phyloP scores from a whole-genome alignment of 2,797 vertebrate genomes.

The Megalops cyprinoides region DNA sequence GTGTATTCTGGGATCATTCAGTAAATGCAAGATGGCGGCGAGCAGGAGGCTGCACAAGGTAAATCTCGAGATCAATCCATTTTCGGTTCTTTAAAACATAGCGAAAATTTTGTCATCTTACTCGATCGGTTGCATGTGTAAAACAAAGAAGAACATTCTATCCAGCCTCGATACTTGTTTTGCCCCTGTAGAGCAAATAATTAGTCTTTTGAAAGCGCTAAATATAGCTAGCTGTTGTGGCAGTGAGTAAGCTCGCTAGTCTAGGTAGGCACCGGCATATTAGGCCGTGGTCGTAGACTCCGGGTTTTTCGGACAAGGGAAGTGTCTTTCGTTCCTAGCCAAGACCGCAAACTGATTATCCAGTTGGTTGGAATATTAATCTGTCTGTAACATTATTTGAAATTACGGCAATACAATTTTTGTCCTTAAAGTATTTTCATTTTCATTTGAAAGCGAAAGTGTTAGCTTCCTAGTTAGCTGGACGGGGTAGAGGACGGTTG shows the following conservation, averaged over 20 bases:
- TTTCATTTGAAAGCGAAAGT: not conserved
- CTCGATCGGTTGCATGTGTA: not conserved
- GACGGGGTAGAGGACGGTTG: not conserved
- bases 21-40: conserved; percentile 81
- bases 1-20: conserved; percentile 76
- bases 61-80: conserved; percentile 60
- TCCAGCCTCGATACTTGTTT: not conserved
- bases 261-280: conserved; percentile 56
- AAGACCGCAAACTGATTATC: not conserved
- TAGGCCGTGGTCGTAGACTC: conserved; percentile 55
- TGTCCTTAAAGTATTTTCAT: too few relatives aligned
- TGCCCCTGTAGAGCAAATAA: not conserved
- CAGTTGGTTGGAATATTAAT: not conserved
- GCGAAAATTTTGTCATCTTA: not conserved
- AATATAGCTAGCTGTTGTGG: conserved; percentile 43
- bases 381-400: too few relatives aligned
- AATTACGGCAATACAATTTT: too few relatives aligned
- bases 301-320: conserved; percentile 22
- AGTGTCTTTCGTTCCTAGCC: not conserved
- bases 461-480: too few relatives aligned
- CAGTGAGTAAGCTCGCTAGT: conserved; percentile 45
- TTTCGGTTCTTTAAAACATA: conserved; percentile 11
- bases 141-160: not conserved
- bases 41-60: conserved; percentile 79
- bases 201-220: conserved; percentile 11